Evolutionary conservation across 2,888 invertebrate species (phyloP), one percentile per base, ranked within the genome.

Genomic region (Calameuta pallipes): DNA sequence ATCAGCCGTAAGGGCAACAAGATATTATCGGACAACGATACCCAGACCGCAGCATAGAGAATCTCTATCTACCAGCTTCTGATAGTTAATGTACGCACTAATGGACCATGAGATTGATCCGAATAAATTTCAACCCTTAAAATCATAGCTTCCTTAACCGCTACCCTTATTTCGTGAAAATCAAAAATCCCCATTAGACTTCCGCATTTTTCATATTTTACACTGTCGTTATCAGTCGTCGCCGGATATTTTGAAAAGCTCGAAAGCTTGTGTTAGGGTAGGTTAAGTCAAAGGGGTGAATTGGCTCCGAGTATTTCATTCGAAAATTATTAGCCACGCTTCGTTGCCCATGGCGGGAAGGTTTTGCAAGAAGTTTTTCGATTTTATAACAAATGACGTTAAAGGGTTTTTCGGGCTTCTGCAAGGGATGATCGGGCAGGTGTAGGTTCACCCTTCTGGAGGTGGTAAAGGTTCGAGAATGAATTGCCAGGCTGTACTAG

Each of bases 1-100:
- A 85, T 85, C 82, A 85, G 83, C 84, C 81, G 78, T 82, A 83
- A 84, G 82, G 84, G 82, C 82, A 85, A 83, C 82, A 82, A 83
- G 83, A 84, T 85, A 84, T 85, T 84, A 85, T 81, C 81, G 83
- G 80, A 78, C 77, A 80, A 80, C 77, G 83, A 82, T 83, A 82
- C 33, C 30, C 70, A 41, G 41, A 41, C 23, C 41, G 6, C 23
- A 41, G 41, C 41, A 15, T 15, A 6, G 23, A 56, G 23, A 56
- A 56, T 56, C 41, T 56, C 41, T 23, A 23, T 23, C 41, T 23
- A 56, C 6, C 23, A 0, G 41, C 41, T 4, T 41, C 15, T 4
- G 23, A 56, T 56, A 56, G 41, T 23, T 56, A 41, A 41, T 0
- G 41, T 23, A 56, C 41, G 9, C 23, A 23, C 41, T 56, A 23